These are phyloP conservation scores for Eidolon dupreanum DNA, from an alignment of 2,797 vertebrate genomes.

Conservation along the genomic window DNA sequence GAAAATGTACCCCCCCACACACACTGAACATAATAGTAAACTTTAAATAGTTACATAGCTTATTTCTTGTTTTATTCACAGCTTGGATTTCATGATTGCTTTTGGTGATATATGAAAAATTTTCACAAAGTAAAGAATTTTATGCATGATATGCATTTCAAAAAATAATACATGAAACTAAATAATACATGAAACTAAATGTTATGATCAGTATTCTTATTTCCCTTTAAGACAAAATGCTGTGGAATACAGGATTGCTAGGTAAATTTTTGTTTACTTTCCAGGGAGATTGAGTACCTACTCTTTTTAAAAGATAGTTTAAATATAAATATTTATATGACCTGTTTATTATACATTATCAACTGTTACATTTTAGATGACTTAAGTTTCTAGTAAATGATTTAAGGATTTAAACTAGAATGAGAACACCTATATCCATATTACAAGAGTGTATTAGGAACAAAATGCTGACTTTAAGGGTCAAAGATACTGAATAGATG, in stretches of 20 bases:
- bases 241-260: not conserved
- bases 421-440: constrained; percentile 68
- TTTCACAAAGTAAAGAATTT: constrained; percentile 29
- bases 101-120: not conserved
- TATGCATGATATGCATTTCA: not conserved
- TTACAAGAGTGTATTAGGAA: constrained; percentile 74
- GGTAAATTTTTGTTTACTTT: not conserved
- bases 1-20: not conserved
- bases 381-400: constrained; percentile 78
- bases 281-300: not conserved
- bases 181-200: not conserved
- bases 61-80: not conserved
- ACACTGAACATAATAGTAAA: not conserved
- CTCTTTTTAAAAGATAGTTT: not conserved
- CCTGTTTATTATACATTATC: not conserved
- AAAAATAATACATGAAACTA: not conserved
- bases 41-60: not conserved
- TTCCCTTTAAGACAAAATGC: not conserved
- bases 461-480: constrained; percentile 77
- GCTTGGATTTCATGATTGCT: not conserved
- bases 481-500: constrained; percentile 70
- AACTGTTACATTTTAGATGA: constrained; percentile 57
- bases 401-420: constrained; percentile 76
- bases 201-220: not conserved
- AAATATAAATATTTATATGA: not conserved